These are phyloP conservation scores for Sylvicapra grimmia DNA, from an alignment of 2,113 vertebrate species.

Conservation along the genomic window DNA sequence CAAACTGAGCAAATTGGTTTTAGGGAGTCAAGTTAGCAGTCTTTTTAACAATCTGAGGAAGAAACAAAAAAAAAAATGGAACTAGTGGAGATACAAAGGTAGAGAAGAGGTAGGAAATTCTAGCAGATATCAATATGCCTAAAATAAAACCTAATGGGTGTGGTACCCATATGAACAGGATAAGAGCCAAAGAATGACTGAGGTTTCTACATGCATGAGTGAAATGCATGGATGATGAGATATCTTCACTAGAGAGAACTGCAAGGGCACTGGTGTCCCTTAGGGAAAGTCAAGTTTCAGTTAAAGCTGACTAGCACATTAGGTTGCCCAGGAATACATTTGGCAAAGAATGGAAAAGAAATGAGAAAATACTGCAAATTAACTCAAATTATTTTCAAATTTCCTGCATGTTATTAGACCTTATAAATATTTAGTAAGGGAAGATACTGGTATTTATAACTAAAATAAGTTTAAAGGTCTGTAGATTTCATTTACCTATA, in stretches of 20 bases:
- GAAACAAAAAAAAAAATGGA: neutral
- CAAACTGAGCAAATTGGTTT: neutral
- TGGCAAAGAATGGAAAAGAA: conserved; percentile 1
- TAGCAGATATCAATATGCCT: neutral
- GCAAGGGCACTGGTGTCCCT: neutral
- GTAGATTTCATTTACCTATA: conserved; percentile 12
- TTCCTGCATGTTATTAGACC: neutral
- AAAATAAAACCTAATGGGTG: neutral
- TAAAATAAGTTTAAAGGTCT: neutral
- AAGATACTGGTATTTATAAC: neutral
- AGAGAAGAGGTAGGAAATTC: neutral
- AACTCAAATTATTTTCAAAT: neutral
- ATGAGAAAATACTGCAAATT: conserved; percentile 5
- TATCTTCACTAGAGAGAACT: neutral
- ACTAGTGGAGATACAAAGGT: neutral
- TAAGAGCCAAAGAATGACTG: neutral
- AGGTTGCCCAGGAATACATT: neutral
- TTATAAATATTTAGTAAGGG: neutral
- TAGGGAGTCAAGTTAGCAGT: neutral
- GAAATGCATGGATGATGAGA: neutral
- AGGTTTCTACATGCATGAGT: neutral
- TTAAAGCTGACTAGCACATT: neutral
- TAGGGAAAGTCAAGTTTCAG: neutral
- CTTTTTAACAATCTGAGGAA: neutral
- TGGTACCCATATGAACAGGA: neutral